Evolutionary conservation across 2,113 vertebrate genomes (phyloP).

Genomic region (Oreochromis spilurus): DNA sequence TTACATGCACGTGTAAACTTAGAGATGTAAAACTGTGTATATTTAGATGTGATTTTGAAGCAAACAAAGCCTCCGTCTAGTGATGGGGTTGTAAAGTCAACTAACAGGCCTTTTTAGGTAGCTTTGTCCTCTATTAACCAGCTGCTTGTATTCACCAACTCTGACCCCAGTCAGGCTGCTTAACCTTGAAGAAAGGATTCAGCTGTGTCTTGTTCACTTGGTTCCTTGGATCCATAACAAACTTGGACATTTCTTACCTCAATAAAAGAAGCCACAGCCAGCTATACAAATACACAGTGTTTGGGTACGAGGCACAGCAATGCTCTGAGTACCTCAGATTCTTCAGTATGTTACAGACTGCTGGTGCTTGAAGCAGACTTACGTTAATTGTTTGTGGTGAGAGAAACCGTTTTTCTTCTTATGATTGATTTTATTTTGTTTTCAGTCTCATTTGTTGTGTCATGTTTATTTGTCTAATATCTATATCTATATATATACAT

Average conservation of each 20-base stretch:
- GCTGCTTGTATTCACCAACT: background rate
- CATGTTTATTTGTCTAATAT: too few relatives aligned
- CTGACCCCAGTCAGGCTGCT: background rate
- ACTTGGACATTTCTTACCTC: background rate
- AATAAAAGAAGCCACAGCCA: background rate
- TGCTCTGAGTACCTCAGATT: background rate
- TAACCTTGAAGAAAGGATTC: background rate
- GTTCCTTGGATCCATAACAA: background rate
- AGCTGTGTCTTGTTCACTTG: background rate
- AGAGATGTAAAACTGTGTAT: background rate
- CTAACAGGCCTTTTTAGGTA: background rate
- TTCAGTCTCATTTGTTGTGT: background rate
- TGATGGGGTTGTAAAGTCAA: background rate
- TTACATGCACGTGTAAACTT: background rate
- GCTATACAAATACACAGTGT: background rate
- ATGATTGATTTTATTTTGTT: background rate
- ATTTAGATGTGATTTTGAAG: background rate
- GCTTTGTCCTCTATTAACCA: background rate
- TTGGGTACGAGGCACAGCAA: background rate
- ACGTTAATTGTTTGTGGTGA: too few relatives aligned
- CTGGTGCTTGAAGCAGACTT: background rate
- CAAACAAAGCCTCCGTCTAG: background rate
- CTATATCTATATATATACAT: too few relatives aligned
- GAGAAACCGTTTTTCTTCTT: background rate
- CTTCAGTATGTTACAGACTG: background rate